Conservation (phyloP, 2,797 vertebrate genomes). For the Todus mexicanus region DNA sequence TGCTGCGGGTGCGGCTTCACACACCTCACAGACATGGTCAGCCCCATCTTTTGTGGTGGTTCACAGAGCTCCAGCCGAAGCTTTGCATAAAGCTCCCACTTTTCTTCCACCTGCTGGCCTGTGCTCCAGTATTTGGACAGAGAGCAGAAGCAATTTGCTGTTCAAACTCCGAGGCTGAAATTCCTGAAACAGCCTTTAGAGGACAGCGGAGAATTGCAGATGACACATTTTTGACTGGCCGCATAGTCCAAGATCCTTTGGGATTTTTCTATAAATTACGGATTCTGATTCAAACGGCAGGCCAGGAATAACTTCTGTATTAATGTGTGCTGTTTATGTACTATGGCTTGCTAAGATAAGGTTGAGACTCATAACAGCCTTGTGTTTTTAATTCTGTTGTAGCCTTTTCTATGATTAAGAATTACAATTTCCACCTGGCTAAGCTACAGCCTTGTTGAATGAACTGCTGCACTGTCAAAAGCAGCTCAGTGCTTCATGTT, state of each 20-base stretch:
- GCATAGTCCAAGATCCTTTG: fast-evolving
- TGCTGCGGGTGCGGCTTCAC: neutral
- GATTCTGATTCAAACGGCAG: neutral
- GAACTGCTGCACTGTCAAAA: neutral
- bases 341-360: neutral
- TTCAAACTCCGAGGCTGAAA: neutral
- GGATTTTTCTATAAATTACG: neutral
- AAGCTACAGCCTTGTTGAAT: neutral
- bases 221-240: neutral
- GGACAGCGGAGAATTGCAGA: constrained; percentile 51
- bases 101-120: fast-evolving
- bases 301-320: neutral
- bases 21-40: fast-evolving
- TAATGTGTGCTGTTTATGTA: neutral
- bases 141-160: neutral
- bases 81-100: neutral
- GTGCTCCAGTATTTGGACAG: fast-evolving
- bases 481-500: neutral
- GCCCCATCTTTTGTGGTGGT: neutral
- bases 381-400: neutral
- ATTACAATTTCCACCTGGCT: neutral
- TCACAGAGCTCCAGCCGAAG: neutral
- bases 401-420: neutral
- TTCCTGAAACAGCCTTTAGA: constrained; percentile 59
- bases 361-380: neutral